phyloP scores from a whole-genome alignment of 1,140 invertebrate species.

The Drosophila carrolli region DNA sequence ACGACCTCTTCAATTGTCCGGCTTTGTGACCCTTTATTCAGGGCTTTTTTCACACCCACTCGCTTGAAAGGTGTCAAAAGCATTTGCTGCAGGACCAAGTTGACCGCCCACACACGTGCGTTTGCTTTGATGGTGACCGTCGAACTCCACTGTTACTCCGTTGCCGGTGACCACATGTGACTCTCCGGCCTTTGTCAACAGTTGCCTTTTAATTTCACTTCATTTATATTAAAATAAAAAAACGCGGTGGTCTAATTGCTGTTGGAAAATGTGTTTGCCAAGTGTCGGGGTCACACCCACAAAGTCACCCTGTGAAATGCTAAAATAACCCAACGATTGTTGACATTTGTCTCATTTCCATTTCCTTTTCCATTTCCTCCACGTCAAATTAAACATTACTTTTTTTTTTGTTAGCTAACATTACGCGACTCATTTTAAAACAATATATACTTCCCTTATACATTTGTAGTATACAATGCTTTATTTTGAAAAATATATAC shows the following conservation, averaged over 20 bases:
- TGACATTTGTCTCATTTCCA: constrained; percentile 45
- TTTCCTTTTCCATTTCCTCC: constrained; percentile 8
- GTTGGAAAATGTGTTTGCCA: constrained; percentile 69
- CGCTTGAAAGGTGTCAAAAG: constrained; percentile 70
- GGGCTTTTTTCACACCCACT: constrained; percentile 28
- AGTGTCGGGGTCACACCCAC: constrained; percentile 63
- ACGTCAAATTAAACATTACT: neutral
- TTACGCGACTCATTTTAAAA: neutral
- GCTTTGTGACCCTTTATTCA: constrained; percentile 63
- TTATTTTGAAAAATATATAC: no score
- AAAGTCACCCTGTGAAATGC: constrained; percentile 41
- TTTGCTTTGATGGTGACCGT: constrained; percentile 65
- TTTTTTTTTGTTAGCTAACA: neutral
- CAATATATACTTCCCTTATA: no score
- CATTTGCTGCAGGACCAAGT: constrained; percentile 59
- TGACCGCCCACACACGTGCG: constrained; percentile 70
- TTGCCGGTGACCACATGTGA: constrained; percentile 46
- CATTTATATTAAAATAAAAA: constrained; percentile 75
- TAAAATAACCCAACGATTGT: constrained; percentile 35
- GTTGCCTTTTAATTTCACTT: constrained; percentile 79
- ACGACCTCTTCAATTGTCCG: constrained; percentile 62
- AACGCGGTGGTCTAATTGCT: constrained; percentile 68
- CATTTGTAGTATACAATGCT: no score
- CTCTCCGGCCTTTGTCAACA: constrained; percentile 72
- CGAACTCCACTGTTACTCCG: constrained; percentile 24